phyloP scores from a whole-genome alignment of 2,888 invertebrate genomes.

The Baccha elongata region DNA sequence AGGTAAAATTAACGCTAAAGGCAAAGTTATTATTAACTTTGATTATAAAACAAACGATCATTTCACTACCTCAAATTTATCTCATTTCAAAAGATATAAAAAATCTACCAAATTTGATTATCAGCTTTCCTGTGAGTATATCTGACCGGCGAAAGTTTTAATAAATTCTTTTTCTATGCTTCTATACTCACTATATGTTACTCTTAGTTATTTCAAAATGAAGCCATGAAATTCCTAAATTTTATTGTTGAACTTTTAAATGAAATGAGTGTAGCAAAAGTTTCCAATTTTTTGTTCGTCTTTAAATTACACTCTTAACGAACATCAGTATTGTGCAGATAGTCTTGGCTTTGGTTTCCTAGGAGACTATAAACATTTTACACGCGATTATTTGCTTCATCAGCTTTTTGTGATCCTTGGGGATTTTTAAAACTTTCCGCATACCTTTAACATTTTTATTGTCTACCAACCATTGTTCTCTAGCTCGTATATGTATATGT shows the following conservation, averaged over 20 bases:
- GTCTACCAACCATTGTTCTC: not conserved
- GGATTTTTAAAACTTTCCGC: slow-evolving; percentile 41
- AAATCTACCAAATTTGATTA: slow-evolving; percentile 15
- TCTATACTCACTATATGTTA: not conserved
- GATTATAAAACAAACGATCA: too few relatives aligned
- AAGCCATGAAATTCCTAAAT: slow-evolving; percentile 49
- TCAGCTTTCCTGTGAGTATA: not conserved
- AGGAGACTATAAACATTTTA: slow-evolving; percentile 57
- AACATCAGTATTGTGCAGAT: slow-evolving; percentile 46
- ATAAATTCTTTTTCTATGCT: slow-evolving; percentile 6
- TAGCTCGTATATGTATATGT: slow-evolving; percentile 1
- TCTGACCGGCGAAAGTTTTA: slow-evolving; percentile 16
- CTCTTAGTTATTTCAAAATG: slow-evolving; percentile 10
- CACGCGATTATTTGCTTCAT: slow-evolving; percentile 59
- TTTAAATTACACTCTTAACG: slow-evolving; percentile 37
- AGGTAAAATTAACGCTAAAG: too few relatives aligned
- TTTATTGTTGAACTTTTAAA: slow-evolving; percentile 64
- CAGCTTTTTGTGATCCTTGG: slow-evolving; percentile 18
- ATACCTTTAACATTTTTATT: slow-evolving; percentile 13
- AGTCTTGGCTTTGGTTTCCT: slow-evolving; percentile 45
- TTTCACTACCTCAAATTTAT: too few relatives aligned
- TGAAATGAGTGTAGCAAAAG: slow-evolving; percentile 57
- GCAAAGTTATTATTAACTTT: too few relatives aligned
- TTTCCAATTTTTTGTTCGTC: not conserved
- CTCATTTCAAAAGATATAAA: slow-evolving; percentile 16